phyloP scores from a whole-genome alignment of 2,113 vertebrate genomes.

The Bothrops jararaca region DNA sequence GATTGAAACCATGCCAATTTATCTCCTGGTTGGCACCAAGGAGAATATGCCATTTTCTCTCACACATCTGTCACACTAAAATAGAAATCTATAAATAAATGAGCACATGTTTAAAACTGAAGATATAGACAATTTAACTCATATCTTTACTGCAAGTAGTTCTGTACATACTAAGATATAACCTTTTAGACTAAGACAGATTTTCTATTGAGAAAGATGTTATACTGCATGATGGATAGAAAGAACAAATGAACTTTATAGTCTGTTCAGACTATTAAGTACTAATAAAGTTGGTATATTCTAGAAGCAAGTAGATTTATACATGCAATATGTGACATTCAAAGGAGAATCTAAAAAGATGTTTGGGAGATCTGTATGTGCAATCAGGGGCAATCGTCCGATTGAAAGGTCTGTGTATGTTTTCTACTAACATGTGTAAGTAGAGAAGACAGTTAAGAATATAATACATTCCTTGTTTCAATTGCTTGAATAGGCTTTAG shows the following conservation, averaged over 20 bases:
- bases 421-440: neutral
- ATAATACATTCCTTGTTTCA: neutral
- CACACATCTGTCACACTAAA: neutral
- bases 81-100: neutral
- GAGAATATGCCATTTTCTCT: neutral
- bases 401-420: neutral
- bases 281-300: neutral
- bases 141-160: neutral
- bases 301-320: neutral
- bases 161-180: neutral
- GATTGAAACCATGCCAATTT: conserved; percentile 16
- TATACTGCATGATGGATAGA: neutral
- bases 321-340: neutral
- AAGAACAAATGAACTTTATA: neutral
- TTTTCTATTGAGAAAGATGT: neutral
- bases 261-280: neutral
- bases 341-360: neutral
- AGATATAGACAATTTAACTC: neutral
- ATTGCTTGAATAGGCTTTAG: neutral
- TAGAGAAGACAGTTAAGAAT: neutral
- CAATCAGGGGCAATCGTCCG: neutral
- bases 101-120: neutral
- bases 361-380: neutral
- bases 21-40: neutral
- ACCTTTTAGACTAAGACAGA: neutral